Evolutionary conservation across 2,888 invertebrate genomes (phyloP).

Genomic region (Caenorhabditis japonica): DNA sequence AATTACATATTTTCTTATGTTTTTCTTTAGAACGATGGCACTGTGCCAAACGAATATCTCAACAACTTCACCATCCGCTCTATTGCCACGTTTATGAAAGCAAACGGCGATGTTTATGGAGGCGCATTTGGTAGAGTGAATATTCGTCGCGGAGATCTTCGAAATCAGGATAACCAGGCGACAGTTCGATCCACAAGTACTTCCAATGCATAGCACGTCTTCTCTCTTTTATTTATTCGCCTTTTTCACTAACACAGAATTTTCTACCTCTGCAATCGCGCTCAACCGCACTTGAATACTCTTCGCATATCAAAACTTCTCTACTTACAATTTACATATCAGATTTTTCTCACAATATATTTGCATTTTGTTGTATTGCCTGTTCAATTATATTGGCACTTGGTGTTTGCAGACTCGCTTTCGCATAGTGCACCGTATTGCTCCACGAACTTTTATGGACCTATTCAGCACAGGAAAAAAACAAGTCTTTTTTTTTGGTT

Average conservation of each 20-base stretch:
- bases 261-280: too few species aligned
- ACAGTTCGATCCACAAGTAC: slow-evolving; percentile 34
- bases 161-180: slow-evolving; percentile 41
- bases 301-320: neutral
- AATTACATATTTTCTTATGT: neutral
- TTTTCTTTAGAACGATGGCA: slow-evolving; percentile 28
- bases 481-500: too few species aligned
- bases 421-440: too few species aligned
- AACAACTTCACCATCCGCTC: slow-evolving; percentile 68
- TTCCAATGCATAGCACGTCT: slow-evolving; percentile 2
- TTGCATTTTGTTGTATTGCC: too few species aligned
- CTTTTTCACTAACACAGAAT: too few species aligned
- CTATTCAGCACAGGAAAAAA: too few species aligned
- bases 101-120: slow-evolving; percentile 63
- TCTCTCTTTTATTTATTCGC: slow-evolving; percentile 20
- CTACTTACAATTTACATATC: slow-evolving; percentile 17
- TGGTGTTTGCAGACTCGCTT: too few species aligned
- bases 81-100: slow-evolving; percentile 65
- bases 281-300: too few species aligned
- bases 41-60: slow-evolving; percentile 57
- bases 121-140: slow-evolving; percentile 67
- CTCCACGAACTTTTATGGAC: too few species aligned
- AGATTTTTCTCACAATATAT: too few species aligned
- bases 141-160: slow-evolving; percentile 59
- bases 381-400: too few species aligned